Evolutionary conservation across 2,113 vertebrate species (phyloP).

Genomic region (Sturnus vulgaris): DNA sequence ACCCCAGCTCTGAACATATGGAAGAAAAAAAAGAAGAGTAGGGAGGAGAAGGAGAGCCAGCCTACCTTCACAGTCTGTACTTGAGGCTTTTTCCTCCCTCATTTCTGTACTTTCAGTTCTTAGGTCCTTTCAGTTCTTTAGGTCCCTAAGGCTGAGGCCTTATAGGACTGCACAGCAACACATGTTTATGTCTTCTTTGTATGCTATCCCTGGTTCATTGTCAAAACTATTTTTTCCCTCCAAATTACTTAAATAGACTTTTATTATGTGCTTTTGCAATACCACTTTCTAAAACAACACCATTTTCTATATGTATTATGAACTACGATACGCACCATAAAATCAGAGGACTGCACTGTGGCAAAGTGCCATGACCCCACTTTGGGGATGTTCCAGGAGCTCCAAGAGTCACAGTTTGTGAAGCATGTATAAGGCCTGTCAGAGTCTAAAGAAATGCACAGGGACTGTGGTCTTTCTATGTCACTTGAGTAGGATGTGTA

Average conservation of each 20-base stretch:
- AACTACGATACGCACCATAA: not conserved
- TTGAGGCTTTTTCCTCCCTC: not conserved
- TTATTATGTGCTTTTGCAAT: constrained; percentile 41
- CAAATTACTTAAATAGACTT: constrained; percentile 47
- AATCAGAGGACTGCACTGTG: constrained; percentile 45
- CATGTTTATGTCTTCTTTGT: not conserved
- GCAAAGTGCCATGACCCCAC: constrained; percentile 64
- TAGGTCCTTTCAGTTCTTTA: not conserved
- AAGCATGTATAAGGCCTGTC: not conserved
- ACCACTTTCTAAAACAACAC: constrained; percentile 48
- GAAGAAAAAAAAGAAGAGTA: not conserved
- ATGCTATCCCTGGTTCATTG: not conserved
- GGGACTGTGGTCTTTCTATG: not conserved
- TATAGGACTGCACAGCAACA: not conserved
- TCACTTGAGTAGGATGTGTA: not conserved
- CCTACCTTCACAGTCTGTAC: not conserved
- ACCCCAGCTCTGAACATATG: not conserved
- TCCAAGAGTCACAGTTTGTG: not conserved
- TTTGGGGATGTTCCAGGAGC: constrained; percentile 58
- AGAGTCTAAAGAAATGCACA: not conserved
- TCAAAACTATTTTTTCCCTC: not conserved
- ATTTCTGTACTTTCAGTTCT: not conserved
- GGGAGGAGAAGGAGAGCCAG: not conserved
- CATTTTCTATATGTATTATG: constrained; percentile 32
- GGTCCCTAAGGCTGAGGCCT: not conserved